Conservation (phyloP, 2,113 vertebrate species). For the Bucco capensis region DNA sequence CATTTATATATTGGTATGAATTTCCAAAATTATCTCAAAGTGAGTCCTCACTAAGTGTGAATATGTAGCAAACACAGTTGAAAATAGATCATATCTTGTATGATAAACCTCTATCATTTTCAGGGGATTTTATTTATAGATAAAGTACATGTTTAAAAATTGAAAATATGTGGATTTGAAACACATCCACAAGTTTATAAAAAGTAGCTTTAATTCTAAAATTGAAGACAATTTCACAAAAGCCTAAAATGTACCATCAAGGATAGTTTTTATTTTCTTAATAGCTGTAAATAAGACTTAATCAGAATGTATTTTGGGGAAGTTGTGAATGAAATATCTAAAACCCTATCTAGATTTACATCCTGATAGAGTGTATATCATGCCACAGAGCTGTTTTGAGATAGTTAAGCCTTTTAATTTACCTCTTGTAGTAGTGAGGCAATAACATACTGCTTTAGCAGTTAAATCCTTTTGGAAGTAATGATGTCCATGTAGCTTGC, state of each 20-base stretch:
- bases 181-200: constrained; percentile 53
- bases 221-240: constrained; percentile 53
- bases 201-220: constrained; percentile 59
- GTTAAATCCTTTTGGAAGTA: constrained; percentile 39
- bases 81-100: constrained; percentile 24
- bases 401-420: constrained; percentile 42
- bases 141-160: constrained; percentile 59
- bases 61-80: constrained; percentile 35
- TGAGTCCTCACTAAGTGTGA: constrained; percentile 33
- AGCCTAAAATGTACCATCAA: not conserved
- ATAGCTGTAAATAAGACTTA: constrained; percentile 54
- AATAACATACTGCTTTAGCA: constrained; percentile 42
- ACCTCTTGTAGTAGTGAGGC: constrained; percentile 19
- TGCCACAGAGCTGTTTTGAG: constrained; percentile 39
- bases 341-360: constrained; percentile 14
- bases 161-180: constrained; percentile 50
- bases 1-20: not conserved
- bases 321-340: constrained; percentile 49
- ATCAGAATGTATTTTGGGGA: constrained; percentile 38
- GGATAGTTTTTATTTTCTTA: constrained; percentile 61
- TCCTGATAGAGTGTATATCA: not conserved
- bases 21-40: constrained; percentile 53
- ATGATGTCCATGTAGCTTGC: not conserved
- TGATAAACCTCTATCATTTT: constrained; percentile 45
- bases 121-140: constrained; percentile 60